Percentiles rank a stretch among this genome's conserved stretches.
phyloP scores from a whole-genome alignment of 2,797 vertebrate genomes.

The Falco rusticolus region DNA sequence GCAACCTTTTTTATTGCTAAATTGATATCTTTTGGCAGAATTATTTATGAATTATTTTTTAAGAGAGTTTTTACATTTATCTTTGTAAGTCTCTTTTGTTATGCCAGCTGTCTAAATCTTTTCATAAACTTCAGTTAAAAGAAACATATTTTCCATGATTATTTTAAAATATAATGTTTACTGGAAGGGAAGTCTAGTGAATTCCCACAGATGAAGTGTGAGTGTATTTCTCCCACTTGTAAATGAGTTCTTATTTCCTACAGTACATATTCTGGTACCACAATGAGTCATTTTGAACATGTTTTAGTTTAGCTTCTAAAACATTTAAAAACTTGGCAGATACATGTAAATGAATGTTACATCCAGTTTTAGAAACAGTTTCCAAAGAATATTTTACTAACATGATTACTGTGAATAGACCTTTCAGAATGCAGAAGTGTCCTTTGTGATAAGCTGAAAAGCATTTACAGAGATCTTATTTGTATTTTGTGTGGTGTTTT shows the following conservation, averaged over 20 bases:
- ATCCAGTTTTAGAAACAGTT: constrained; percentile 73
- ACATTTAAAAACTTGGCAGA: constrained; percentile 77
- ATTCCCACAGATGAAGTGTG: constrained; percentile 80
- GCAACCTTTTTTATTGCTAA: neutral
- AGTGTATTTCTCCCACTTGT: constrained; percentile 80
- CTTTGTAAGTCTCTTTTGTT: constrained; percentile 60
- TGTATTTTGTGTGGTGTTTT: neutral
- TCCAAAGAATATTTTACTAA: constrained; percentile 69
- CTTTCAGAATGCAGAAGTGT: constrained; percentile 66
- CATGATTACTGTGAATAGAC: constrained; percentile 60
- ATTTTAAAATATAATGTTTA: constrained; percentile 79
- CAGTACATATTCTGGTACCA: constrained; percentile 74
- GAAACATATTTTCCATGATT: constrained; percentile 76
- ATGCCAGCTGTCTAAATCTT: constrained; percentile 70
- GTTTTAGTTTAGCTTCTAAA: constrained; percentile 80
- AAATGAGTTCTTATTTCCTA: constrained; percentile 82
- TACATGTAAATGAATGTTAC: constrained; percentile 64
- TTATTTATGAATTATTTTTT: constrained; percentile 17
- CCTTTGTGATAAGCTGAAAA: constrained; percentile 43
- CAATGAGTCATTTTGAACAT: constrained; percentile 79
- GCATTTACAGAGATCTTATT: neutral
- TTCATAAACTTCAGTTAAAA: constrained; percentile 73
- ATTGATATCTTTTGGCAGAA: constrained; percentile 39
- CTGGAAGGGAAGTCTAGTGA: constrained; percentile 78
- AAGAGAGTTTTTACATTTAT: constrained; percentile 58